Evolutionary conservation across 2,797 vertebrate genomes (phyloP), one percentile per base, ranked within the genome.

Genomic region (Hoplostethus atlanticus): DNA sequence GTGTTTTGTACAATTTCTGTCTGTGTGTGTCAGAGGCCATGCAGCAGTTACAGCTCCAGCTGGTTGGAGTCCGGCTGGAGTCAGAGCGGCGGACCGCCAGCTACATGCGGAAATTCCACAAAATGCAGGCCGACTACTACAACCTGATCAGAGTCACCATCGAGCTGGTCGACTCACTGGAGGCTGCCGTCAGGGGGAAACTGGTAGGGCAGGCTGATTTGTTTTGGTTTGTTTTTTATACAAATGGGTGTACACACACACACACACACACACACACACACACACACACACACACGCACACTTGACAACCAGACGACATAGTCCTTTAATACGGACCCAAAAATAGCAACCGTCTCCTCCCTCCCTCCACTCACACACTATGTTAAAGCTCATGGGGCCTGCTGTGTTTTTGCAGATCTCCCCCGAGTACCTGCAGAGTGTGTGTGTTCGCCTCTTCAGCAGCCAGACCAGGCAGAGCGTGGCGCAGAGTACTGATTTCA

Each of bases 91-190:
- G 94, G 71, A 82, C 93, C 11, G 79, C 90, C 66, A 89, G 85
- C 9, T 96, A 95, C 66, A 81, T 95, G 77, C 95, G 94, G 56
- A 95, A 88, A 56, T 95, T 96, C 79, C 95, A 93, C 72, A 97
- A 96, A 87, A 93, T 97, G 88, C 95, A 97, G 83, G 91, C 89
- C 0, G 97, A 98, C 84, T 97, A 99, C 87, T 95, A 94, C 89
- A 97, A 96, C 74, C 94, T 99, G 78, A 96, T 98, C 5, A 96
- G 95, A 0, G 93, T 99, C 88, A 95, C 97, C 0, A 96, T 97
- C 2, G 97, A 99, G 80, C 95, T 99, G 73, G 97, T 99, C 13
- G 97, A 99, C 83, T 96, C 96, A 0, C 91, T 99, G 54, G 97
- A 97, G 83, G 97, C 97, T 77, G 96, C 96, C 0, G 92, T 98